Evolutionary conservation across 1,140 invertebrate species (phyloP), one percentile per base, ranked within the genome.

Genomic region (Coenobita brevimanus): DNA sequence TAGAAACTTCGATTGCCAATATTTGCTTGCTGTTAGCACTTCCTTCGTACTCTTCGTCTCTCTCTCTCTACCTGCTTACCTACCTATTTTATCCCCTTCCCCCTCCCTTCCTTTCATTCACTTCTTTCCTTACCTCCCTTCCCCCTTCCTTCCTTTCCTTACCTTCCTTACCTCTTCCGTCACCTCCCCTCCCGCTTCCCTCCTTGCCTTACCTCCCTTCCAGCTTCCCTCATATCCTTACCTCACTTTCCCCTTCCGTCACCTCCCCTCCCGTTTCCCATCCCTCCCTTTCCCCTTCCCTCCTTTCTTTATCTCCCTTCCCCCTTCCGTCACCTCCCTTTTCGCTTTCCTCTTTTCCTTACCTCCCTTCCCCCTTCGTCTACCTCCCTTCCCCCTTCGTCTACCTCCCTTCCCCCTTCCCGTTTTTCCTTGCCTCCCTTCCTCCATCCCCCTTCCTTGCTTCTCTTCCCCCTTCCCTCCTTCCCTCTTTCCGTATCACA

Each of bases 381-480:
- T 30, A n/a, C 67, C 30, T 30, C 3, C 38, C 27, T 24, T 24
- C 13, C 17, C 0, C 17, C 15, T 76, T 24, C 6, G 0, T 41
- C 36, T 38, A 36, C 50, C 30, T 21, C 10, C 10, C 27, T 38
- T 15, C 21, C 30, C n/a, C n/a, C n/a, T n/a, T n/a, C n/a, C n/a
- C 54, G 13, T 57, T n/a, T n/a, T 57, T n/a, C 21, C 36, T 10
- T 67, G 24, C n/a, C 36, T 33, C 36, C 62, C 36, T 33, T 67
- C 62, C 36, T 33, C 36, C 62, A 30, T 33, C 36, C 62, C 36
- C 62, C 36, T 33, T 67, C 62, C 36, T 38, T 75, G 33, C 43
- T 41, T 75, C 71, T 75, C 71, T 75, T 41, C 43, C 71, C 24
- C 33, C 24, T 41, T 75, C 71, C 24, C 33, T 41, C 71, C 43